Base-by-base conservation (phyloP, 2,113 vertebrate species). In the Boulengeromyrus knoepffleri region DNA sequence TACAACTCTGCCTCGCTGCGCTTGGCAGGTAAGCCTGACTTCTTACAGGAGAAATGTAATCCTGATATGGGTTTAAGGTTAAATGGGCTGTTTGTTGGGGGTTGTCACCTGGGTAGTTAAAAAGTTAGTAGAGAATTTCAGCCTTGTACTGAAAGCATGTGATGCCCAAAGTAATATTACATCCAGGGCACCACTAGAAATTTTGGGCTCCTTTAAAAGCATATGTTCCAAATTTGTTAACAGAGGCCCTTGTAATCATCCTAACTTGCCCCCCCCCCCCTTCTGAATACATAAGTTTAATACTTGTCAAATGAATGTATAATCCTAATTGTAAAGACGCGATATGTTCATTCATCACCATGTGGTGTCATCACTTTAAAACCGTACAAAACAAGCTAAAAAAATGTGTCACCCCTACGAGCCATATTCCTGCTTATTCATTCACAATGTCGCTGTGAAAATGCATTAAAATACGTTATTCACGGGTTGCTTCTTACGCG, bases 1-100 rank as follows among this genome's bases (percentile, higher is more conserved):
- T 94, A 96, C 92, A 97, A 96, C 93, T 97, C 97, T 0, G 97
- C 95, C 3, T 96, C 96, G 2, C 88, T 98, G 80, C 96, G 96
- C 27, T 91, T 98, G 1, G 95, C 96, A 94, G 97, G 97, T 98
- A 92, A 1, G 13, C 2, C 24, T 10, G 39, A 66, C 87, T 19
- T 66, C 24, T 42, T 24, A 24, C 36, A 66, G 7, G 24, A 62
- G 1, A 36, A 17, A 36, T 42, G 17, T 46, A 85, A 24, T n/a
- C 39, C 7, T 47, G 2, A 80, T 80, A 8, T 42, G 42, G 74
- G 70, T 39, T 36, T 77, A 77, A 39, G 70, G n/a, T 80, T 42
- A 17, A 80, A 36, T 2, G 39, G 13, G 24, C 36, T 77, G 70
- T 77, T 31, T 77, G 31, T 39, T 77, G 31, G 15, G 31, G 12